phyloP scores from a whole-genome alignment of 2,888 invertebrate species.

The Orthonychiurus folsomi region DNA sequence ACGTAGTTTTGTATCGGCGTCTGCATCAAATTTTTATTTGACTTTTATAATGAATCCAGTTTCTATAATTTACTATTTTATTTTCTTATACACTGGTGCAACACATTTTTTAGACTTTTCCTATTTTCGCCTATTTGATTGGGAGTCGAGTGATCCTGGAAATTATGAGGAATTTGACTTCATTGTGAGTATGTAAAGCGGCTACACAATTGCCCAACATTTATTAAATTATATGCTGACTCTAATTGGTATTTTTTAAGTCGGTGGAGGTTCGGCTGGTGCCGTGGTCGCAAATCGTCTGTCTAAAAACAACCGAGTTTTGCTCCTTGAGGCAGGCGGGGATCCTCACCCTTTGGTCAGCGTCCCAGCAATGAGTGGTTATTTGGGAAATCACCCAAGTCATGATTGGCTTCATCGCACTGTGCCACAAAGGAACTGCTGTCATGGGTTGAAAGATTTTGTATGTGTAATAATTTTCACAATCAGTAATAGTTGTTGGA shows the following conservation, averaged over 20 bases:
- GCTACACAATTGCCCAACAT: not conserved
- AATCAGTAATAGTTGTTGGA: too few relatives aligned
- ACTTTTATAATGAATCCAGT: not conserved
- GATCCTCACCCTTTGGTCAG: slow-evolving; percentile 22
- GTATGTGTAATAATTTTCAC: slow-evolving; percentile 13
- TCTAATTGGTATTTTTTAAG: not conserved
- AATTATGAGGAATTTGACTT: not conserved
- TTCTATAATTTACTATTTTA: not conserved
- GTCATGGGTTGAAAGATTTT: slow-evolving; percentile 20
- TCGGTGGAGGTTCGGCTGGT: slow-evolving; percentile 3
- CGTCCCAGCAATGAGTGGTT: slow-evolving; percentile 13
- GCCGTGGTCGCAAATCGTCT: slow-evolving; percentile 1
- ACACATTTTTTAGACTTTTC: not conserved
- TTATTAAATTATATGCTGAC: not conserved
- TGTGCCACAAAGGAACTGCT: slow-evolving; percentile 18
- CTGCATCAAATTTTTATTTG: too few relatives aligned
- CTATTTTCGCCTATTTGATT: not conserved
- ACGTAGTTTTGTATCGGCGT: too few relatives aligned
- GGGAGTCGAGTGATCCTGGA: not conserved
- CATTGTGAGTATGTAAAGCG: not conserved
- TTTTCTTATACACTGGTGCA: not conserved
- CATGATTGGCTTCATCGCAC: slow-evolving; percentile 27
- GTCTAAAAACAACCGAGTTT: slow-evolving; percentile 6
- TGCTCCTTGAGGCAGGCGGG: slow-evolving; percentile 24
- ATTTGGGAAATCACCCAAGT: slow-evolving; percentile 15